Base-by-base conservation (phyloP, 2,113 vertebrate species). In the Ondatra zibethicus region DNA sequence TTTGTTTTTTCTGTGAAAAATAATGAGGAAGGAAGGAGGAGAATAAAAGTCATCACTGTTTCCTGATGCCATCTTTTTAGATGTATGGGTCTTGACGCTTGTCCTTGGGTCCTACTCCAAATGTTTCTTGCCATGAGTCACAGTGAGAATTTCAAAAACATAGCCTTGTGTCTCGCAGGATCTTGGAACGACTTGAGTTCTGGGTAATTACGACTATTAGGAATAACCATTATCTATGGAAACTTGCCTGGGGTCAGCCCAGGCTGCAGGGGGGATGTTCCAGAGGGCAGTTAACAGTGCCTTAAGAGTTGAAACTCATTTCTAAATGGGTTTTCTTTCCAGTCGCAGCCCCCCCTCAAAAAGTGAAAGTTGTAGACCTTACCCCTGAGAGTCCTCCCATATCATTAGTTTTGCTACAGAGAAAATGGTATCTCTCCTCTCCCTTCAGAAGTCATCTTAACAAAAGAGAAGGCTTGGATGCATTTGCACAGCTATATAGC, bases 201-300 rank as follows among this genome's bases (percentile, higher is more conserved):
- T 94, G 88, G 94, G 92, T 92, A 93, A 97, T 96, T 96, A 82
- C 2, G 52, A 92, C 65, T 82, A 52, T 65, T 92, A 80, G 21
- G 17, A 81, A 97, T 94, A 97, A 96, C 80, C 72, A 89, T 96
- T 94, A 96, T 80, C 95, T 91, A 23, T 42, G 55, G 61, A 96
- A 89, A 73, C 63, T 72, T 91, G 92, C 68, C 89, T 95, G 72
- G 89, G 93, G 94, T 96, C 92, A 95, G 81, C 39, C 36, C 42
- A 7, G 92, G 73, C 88, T 82, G 23, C 45, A 94, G 39, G 75
- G 66, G 66, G 65, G 39, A 96, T 27, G 47, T 61, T 82, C 52
- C 1, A 0, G 39, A 92, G 39, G 72, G n/a, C 75, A 85, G 58
- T 68, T 19, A 77, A 36, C 50, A 92, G 5, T 17, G 55, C 72